phyloP scores from a whole-genome alignment of 2,113 vertebrate genomes.

The Brachypteracias leptosomus region DNA sequence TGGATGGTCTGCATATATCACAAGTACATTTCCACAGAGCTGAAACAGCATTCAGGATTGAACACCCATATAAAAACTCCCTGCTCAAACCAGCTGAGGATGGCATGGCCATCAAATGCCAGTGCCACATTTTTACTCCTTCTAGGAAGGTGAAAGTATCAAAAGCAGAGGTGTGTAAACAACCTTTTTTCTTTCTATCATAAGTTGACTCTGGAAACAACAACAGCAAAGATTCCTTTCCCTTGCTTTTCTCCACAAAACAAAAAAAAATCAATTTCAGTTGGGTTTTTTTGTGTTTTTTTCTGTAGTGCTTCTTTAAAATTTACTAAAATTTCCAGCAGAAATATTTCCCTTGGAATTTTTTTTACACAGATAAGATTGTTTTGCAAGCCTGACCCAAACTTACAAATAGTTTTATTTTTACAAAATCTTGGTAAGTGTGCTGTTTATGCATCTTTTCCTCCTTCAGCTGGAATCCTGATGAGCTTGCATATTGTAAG shows the following conservation, averaged over 20 bases:
- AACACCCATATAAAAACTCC: neutral
- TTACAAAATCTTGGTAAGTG: neutral
- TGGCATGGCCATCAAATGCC: neutral
- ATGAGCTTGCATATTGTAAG: neutral
- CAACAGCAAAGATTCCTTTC: neutral
- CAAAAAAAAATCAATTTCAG: neutral
- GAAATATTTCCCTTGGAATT: neutral
- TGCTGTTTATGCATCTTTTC: neutral
- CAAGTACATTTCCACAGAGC: neutral
- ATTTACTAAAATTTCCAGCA: neutral
- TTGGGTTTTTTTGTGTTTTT: neutral
- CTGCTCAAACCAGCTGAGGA: neutral
- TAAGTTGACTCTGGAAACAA: neutral
- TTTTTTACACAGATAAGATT: neutral
- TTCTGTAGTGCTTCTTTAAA: neutral
- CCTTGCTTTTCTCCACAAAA: neutral
- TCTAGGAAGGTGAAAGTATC: neutral
- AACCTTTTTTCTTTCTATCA: neutral
- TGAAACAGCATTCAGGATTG: neutral
- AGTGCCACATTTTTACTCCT: neutral
- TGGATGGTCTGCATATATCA: neutral
- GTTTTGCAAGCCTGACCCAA: neutral
- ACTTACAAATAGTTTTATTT: neutral
- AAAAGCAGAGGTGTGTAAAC: neutral
- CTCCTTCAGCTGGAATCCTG: neutral